Percentiles rank a stretch among this genome's conserved stretches.
phyloP scores from a whole-genome alignment of 1,140 invertebrate genomes.

The Bombus difficillimus region DNA sequence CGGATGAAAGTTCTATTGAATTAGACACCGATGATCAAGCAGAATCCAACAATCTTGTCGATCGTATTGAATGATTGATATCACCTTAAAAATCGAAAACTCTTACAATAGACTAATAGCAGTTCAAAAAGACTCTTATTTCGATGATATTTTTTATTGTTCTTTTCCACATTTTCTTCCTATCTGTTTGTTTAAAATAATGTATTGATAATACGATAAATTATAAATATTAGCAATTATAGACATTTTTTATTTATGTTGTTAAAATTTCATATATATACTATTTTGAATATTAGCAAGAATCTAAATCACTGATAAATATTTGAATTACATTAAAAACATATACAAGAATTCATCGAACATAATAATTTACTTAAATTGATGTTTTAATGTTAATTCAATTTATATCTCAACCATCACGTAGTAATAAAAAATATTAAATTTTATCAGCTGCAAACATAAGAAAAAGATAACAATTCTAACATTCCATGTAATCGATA shows the following conservation, averaged over 20 bases:
- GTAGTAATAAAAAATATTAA: not conserved
- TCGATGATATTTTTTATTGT: not conserved
- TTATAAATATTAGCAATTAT: not conserved
- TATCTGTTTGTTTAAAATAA: not conserved
- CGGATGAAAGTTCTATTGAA: conserved; percentile 79
- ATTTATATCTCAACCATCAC: not conserved
- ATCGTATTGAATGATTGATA: conserved; percentile 16
- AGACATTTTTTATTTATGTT: not conserved
- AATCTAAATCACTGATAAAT: not conserved
- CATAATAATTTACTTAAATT: not conserved
- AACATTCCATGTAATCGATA: not conserved
- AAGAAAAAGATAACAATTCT: not conserved
- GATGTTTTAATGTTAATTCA: not conserved
- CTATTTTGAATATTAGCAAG: not conserved
- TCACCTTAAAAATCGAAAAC: not conserved
- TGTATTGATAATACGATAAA: not conserved
- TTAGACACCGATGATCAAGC: conserved; percentile 76
- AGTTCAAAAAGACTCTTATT: conserved; percentile 1
- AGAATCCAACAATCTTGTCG: conserved; percentile 72
- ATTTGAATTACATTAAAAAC: conserved; percentile 17
- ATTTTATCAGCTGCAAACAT: not conserved
- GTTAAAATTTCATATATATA: not conserved
- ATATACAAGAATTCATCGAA: too few relatives aligned
- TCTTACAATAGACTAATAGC: not conserved
- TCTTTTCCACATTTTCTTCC: not conserved